phyloP scores from a whole-genome alignment of 2,797 vertebrate species.

The Erethizon dorsatum region DNA sequence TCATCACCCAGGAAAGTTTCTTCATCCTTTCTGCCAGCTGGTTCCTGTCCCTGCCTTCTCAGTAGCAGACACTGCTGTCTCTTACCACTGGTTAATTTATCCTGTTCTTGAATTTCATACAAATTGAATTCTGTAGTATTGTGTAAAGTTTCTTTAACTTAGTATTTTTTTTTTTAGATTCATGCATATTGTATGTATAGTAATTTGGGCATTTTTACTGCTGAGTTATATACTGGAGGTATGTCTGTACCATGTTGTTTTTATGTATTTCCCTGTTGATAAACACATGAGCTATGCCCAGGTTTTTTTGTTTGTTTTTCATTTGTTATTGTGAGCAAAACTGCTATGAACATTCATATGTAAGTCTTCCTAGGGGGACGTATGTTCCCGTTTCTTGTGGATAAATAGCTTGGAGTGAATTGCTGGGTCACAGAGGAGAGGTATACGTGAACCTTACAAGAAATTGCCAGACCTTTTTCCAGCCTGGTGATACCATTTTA shows the following conservation, averaged over 20 bases:
- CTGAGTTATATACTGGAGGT: neutral
- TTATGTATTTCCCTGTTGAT: neutral
- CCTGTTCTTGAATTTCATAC: neutral
- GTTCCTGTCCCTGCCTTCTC: too few relatives aligned
- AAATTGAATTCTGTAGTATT: neutral
- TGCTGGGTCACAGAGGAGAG: neutral
- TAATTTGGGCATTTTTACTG: neutral
- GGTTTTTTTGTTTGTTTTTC: neutral
- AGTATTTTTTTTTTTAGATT: neutral
- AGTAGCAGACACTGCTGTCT: neutral
- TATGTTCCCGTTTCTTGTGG: neutral
- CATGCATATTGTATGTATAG: neutral
- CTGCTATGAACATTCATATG: neutral
- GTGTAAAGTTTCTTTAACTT: neutral
- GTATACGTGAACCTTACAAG: neutral
- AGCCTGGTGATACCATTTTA: neutral
- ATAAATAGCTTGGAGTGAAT: neutral
- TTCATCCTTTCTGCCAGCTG: neutral
- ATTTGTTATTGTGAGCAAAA: neutral
- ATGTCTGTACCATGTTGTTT: neutral
- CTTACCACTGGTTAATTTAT: neutral
- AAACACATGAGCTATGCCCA: neutral
- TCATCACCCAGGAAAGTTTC: slow-evolving; percentile 6
- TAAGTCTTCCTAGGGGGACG: neutral
- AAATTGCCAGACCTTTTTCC: neutral